phyloP scores from a whole-genome alignment of 2,113 vertebrate genomes.

The Nycticryphes semicollaris region DNA sequence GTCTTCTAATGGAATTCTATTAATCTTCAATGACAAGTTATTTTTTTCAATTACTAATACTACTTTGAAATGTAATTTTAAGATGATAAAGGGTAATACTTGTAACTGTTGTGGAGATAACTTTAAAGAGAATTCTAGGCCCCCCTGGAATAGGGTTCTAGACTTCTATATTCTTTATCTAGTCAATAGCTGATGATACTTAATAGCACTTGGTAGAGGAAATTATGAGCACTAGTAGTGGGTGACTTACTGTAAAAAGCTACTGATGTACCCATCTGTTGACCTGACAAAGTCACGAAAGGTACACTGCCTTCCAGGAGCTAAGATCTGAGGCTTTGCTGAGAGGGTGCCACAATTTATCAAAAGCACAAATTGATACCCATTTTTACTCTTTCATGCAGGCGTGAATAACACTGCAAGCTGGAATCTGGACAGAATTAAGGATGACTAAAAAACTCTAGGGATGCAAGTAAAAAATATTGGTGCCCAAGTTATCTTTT shows the following conservation, averaged over 20 bases:
- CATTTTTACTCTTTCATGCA: not conserved
- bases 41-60: conserved; percentile 2
- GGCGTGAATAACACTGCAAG: not conserved
- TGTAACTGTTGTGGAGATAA: not conserved
- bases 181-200: not conserved
- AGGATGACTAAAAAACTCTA: not conserved
- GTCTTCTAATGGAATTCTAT: conserved; percentile 10
- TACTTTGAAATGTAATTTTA: not conserved
- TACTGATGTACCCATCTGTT: not conserved
- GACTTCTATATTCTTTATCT: not conserved
- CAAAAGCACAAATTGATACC: not conserved
- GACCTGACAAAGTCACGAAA: not conserved
- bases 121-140: not conserved
- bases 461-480: not conserved
- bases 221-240: not conserved
- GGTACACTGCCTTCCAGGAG: not conserved
- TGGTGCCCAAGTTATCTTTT: not conserved
- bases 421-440: not conserved
- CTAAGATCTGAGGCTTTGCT: not conserved
- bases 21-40: conserved; percentile 31
- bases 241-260: not conserved
- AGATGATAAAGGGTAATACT: not conserved
- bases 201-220: not conserved
- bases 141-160: not conserved
- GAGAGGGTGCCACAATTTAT: not conserved